Evolutionary conservation across 2,113 vertebrate genomes (phyloP).

Genomic region (Caranx ignobilis): DNA sequence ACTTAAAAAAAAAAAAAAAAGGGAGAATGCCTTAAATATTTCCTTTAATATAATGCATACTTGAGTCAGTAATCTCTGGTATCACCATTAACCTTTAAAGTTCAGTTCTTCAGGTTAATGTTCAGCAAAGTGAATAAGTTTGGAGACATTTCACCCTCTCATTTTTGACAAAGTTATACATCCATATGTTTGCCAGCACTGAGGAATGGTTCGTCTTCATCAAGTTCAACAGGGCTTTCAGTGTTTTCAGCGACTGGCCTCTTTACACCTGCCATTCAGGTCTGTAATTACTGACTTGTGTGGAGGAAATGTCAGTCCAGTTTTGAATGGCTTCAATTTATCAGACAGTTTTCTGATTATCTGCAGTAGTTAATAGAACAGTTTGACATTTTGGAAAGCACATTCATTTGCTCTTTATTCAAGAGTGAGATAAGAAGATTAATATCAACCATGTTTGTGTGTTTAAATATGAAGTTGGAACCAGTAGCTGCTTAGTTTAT

Average conservation of each 20-base stretch:
- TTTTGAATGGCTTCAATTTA: neutral
- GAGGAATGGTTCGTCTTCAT: neutral
- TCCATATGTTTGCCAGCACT: neutral
- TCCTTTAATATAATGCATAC: neutral
- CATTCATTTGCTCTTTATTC: too few relatives aligned
- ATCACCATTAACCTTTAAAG: constrained; percentile 1
- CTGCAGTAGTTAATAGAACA: neutral
- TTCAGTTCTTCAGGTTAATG: constrained; percentile 20
- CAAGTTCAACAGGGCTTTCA: neutral
- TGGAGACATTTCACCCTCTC: neutral
- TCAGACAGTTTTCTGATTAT: neutral
- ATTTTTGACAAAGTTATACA: neutral
- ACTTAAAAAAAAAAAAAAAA: too few relatives aligned
- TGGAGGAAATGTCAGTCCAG: neutral
- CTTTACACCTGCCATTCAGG: neutral
- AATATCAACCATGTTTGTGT: neutral
- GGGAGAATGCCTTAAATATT: constrained; percentile 14
- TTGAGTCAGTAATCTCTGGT: neutral
- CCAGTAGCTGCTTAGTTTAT: neutral
- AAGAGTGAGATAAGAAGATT: too few relatives aligned
- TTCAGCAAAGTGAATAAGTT: constrained; percentile 1
- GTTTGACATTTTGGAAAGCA: neutral
- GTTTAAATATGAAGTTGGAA: neutral
- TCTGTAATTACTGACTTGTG: neutral
- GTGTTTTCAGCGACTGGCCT: neutral